These are phyloP conservation scores for Pelecanus crispus DNA, from an alignment of 2,113 vertebrate genomes.

Conservation along the genomic window DNA sequence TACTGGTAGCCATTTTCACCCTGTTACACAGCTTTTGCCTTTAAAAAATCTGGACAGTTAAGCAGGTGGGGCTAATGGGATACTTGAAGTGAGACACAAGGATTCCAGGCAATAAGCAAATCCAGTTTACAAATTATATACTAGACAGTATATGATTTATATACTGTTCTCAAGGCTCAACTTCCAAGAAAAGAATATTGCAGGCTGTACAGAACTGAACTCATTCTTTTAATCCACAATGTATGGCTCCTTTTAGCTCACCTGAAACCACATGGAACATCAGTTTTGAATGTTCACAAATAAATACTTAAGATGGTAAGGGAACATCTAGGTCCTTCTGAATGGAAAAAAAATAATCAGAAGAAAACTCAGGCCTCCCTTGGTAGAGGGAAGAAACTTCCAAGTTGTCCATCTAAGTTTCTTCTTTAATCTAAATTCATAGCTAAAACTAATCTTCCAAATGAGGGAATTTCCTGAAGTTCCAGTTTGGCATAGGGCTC, in stretches of 20 bases:
- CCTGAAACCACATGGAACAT: not conserved
- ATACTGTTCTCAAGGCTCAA: not conserved
- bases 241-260: not conserved
- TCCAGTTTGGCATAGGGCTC: constrained; percentile 73
- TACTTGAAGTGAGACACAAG: constrained; percentile 37
- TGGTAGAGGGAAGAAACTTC: too few relatives aligned
- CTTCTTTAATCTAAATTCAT: not conserved
- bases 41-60: not conserved
- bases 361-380: not conserved
- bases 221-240: not conserved
- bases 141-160: not conserved
- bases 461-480: not conserved
- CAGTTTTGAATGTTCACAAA: not conserved
- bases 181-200: not conserved
- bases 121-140: not conserved
- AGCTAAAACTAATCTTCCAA: not conserved
- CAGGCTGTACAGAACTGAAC: not conserved
- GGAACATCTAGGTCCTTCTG: not conserved
- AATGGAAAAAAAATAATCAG: not conserved
- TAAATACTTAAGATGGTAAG: not conserved
- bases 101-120: constrained; percentile 31
- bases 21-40: not conserved
- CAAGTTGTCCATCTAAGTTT: not conserved
- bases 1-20: not conserved
- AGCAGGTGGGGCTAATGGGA: constrained; percentile 5